phyloP scores from a whole-genome alignment of 2,797 vertebrate genomes.

The Bovichtus diacanthus region DNA sequence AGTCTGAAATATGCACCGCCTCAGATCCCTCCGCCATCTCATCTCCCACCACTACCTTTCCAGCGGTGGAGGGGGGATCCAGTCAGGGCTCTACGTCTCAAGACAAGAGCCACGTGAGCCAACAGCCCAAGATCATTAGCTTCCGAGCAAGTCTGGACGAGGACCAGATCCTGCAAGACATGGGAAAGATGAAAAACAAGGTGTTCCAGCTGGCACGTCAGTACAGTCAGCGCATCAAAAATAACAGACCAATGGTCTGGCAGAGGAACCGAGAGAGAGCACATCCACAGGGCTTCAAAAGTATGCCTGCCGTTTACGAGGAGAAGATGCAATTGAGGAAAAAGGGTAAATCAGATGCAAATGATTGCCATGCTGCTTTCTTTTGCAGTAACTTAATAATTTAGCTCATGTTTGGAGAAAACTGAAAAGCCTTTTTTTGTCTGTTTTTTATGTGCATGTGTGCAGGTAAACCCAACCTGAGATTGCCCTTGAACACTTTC shows the following conservation, averaged over 20 bases:
- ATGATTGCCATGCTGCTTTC: conserved; percentile 10
- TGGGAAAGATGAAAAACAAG: conserved; percentile 90
- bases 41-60: conserved; percentile 67
- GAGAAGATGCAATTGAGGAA: conserved; percentile 74
- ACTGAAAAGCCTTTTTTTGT: conserved; percentile 19
- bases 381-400: conserved; percentile 1
- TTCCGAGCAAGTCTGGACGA: conserved; percentile 77
- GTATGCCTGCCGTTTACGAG: conserved; percentile 76
- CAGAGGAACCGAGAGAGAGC: conserved; percentile 67
- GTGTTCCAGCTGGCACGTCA: conserved; percentile 96
- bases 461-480: conserved; percentile 83
- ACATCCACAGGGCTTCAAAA: conserved; percentile 67
- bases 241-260: conserved; percentile 77
- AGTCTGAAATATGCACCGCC: conserved; percentile 76
- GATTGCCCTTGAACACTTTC: conserved; percentile 68
- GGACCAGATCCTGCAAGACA: conserved; percentile 84
- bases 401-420: neutral
- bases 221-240: conserved; percentile 97
- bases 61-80: conserved; percentile 48
- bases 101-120: conserved; percentile 55
- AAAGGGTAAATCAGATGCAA: conserved; percentile 73
- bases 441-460: conserved; percentile 41
- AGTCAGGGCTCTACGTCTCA: conserved; percentile 52
- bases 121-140: conserved; percentile 77
- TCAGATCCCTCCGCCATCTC: conserved; percentile 69